phyloP scores from a whole-genome alignment of 2,888 invertebrate genomes.

The Fragum whitleyi region DNA sequence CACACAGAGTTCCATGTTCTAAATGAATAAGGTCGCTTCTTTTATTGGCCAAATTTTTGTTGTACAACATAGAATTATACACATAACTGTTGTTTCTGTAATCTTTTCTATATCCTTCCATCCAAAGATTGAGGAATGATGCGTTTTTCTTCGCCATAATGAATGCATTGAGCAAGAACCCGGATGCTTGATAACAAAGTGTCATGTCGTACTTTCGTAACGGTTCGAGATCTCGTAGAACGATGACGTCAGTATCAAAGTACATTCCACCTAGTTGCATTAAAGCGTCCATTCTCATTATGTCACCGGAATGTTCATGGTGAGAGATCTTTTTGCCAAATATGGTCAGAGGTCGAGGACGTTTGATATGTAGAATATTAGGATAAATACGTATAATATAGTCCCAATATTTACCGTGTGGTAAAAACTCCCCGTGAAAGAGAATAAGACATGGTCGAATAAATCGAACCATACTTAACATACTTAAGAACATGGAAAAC shows the following conservation, averaged over 20 bases:
- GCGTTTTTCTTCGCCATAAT: conserved; percentile 29
- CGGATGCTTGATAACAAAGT: conserved; percentile 22
- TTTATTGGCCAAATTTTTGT: conserved; percentile 3
- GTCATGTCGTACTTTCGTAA: conserved; percentile 21
- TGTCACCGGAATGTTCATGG: conserved; percentile 68
- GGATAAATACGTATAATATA: conserved; percentile 11
- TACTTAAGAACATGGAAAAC: conserved; percentile 19
- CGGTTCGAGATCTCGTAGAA: conserved; percentile 18
- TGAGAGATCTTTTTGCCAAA: conserved; percentile 51
- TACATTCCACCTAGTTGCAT: conserved; percentile 30
- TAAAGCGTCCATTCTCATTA: conserved; percentile 60
- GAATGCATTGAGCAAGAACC: conserved; percentile 14
- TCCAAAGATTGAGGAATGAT: conserved; percentile 25
- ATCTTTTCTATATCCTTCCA: conserved; percentile 30
- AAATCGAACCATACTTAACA: conserved; percentile 16
- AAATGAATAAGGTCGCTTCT: conserved; percentile 1
- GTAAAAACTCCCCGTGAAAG: conserved; percentile 13
- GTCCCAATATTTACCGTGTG: conserved; percentile 13
- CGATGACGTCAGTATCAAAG: conserved; percentile 29
- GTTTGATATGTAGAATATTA: conserved; percentile 10
- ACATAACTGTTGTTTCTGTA: conserved; percentile 15
- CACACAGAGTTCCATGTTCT: conserved; percentile 3
- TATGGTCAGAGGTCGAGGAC: conserved; percentile 45
- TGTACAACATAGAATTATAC: conserved; percentile 26
- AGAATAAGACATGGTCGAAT: conserved; percentile 3